Evolutionary conservation across 1,140 invertebrate species (phyloP).

Genomic region (Drosophila albomicans): DNA sequence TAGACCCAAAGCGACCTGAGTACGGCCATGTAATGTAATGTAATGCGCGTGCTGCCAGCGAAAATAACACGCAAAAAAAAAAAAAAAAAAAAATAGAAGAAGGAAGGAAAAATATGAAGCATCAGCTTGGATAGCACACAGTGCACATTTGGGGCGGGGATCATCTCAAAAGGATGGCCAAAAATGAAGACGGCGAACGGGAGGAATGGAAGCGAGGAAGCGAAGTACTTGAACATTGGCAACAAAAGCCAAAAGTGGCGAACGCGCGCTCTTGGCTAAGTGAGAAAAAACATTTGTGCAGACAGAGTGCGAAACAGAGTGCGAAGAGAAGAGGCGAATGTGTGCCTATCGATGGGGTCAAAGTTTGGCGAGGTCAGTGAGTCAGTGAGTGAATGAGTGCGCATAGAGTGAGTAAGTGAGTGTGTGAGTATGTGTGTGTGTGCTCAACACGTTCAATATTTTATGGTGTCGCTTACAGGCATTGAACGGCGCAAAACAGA

Average conservation of each 20-base stretch:
- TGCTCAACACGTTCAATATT: constrained; percentile 72
- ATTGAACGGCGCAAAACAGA: constrained; percentile 49
- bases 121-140: constrained; percentile 24
- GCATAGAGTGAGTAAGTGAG: constrained; percentile 32
- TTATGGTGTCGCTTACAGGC: constrained; percentile 81
- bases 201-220: constrained; percentile 3
- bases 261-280: constrained; percentile 16
- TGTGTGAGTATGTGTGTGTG: constrained; percentile 35
- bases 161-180: neutral
- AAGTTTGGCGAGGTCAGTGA: constrained; percentile 63
- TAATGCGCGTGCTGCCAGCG: constrained; percentile 74
- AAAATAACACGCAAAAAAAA: constrained; percentile 50
- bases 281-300: constrained; percentile 57
- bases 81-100: no score
- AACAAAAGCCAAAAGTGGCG: constrained; percentile 66
- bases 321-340: neutral
- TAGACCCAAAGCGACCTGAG: constrained; percentile 45
- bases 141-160: no score
- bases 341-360: constrained; percentile 49
- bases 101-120: constrained; percentile 52
- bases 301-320: constrained; percentile 10
- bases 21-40: constrained; percentile 69
- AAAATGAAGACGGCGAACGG: constrained; percentile 17
- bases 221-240: constrained; percentile 32
- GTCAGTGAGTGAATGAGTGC: constrained; percentile 45